Percentiles rank a stretch among this genome's conserved stretches.
These are phyloP conservation scores for Nerophis ophidion DNA, from an alignment of 2,113 vertebrate species.

Conservation along the genomic window DNA sequence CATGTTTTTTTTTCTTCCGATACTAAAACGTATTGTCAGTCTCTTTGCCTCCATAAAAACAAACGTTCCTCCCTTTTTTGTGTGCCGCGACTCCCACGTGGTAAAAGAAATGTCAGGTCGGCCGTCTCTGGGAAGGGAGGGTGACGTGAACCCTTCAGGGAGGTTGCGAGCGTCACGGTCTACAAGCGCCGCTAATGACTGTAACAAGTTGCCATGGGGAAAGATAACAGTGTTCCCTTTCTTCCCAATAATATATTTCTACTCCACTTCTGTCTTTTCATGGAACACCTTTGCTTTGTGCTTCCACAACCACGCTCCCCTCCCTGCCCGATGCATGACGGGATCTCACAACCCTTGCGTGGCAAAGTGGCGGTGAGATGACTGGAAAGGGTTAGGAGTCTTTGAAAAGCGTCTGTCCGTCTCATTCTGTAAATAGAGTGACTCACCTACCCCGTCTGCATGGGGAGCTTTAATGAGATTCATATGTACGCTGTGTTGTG, in stretches of 20 bases:
- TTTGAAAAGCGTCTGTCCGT: neutral
- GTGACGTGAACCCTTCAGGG: slow-evolving; percentile 17
- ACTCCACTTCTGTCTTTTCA: slow-evolving; percentile 21
- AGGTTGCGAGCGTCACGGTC: slow-evolving; percentile 55
- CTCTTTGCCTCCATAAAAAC: neutral
- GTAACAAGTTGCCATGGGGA: slow-evolving; percentile 50
- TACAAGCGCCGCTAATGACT: slow-evolving; percentile 54
- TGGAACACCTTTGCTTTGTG: slow-evolving; percentile 5
- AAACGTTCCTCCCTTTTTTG: slow-evolving; percentile 8
- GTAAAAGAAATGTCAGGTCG: slow-evolving; percentile 24
- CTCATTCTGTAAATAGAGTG: neutral
- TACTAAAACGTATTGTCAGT: no score
- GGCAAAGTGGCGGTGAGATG: neutral
- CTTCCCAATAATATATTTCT: slow-evolving; percentile 34
- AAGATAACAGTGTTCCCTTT: slow-evolving; percentile 41
- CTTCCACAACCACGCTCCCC: neutral
- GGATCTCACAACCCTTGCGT: neutral
- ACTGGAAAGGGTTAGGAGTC: neutral
- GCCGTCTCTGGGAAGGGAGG: slow-evolving; percentile 23
- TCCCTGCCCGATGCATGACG: neutral
- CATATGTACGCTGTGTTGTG: neutral
- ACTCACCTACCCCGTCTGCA: neutral
- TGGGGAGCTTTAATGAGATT: slow-evolving; percentile 1
- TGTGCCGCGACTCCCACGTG: slow-evolving; percentile 16
- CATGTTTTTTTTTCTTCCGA: no score